A percentile compares a stretch with the other conserved stretches of the same genome.
phyloP scores from a whole-genome alignment of 2,797 vertebrate genomes.

The Tauraco hartlaubi region DNA sequence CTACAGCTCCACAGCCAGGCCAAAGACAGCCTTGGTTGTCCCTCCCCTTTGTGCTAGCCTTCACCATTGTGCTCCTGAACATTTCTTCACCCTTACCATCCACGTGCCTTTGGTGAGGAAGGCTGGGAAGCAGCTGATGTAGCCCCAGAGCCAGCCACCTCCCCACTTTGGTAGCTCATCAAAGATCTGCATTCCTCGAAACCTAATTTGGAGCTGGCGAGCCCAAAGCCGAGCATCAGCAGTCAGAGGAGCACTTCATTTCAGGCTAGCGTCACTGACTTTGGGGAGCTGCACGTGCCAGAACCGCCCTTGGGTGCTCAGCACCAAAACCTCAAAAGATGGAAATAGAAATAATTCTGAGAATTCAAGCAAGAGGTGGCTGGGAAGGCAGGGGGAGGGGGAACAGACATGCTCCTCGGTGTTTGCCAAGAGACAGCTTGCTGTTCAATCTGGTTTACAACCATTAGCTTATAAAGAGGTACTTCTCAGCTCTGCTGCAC shows the following conservation, averaged over 20 bases:
- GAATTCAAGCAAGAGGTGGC: background rate
- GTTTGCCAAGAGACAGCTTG: slow-evolving; percentile 64
- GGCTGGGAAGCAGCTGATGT: background rate
- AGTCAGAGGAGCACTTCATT: background rate
- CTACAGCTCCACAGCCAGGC: background rate
- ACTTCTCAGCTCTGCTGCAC: slow-evolving; percentile 29
- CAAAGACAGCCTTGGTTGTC: background rate
- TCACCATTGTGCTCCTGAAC: background rate
- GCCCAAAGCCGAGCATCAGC: background rate
- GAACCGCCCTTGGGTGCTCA: background rate
- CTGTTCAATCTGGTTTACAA: slow-evolving; percentile 50
- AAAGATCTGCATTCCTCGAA: background rate
- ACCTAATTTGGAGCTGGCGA: background rate
- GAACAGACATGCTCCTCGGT: background rate
- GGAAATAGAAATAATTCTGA: slow-evolving; percentile 23
- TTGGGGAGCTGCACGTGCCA: background rate
- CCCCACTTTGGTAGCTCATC: background rate
- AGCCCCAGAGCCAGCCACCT: background rate
- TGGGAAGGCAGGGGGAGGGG: background rate
- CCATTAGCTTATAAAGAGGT: slow-evolving; percentile 44
- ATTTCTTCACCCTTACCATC: background rate
- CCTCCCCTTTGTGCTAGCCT: background rate
- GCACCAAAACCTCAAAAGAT: background rate
- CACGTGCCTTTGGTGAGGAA: background rate
- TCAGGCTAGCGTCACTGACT: background rate